These are phyloP conservation scores for Pachydiplax longipennis DNA, from an alignment of 2,888 invertebrate species.

Conservation along the genomic window DNA sequence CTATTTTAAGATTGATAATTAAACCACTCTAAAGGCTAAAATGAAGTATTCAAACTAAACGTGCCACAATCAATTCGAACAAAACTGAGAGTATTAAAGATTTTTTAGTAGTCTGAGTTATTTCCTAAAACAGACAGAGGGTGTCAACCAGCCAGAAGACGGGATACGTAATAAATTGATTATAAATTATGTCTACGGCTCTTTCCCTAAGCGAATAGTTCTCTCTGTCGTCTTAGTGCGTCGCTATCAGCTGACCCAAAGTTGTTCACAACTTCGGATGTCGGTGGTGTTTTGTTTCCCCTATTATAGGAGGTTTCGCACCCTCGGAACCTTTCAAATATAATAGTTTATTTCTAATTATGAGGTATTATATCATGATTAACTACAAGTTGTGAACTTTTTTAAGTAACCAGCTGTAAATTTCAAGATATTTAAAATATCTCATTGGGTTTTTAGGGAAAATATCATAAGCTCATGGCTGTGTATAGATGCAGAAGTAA, in stretches of 20 bases:
- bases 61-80: background rate
- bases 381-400: too few relatives aligned
- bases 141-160: background rate
- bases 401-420: too few relatives aligned
- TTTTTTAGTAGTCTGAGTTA: background rate
- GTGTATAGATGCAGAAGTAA: too few relatives aligned
- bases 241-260: slow-evolving; percentile 24
- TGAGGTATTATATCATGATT: too few relatives aligned
- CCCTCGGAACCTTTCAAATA: too few relatives aligned
- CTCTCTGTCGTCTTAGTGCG: background rate
- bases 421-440: too few relatives aligned
- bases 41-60: background rate
- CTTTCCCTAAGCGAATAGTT: background rate
- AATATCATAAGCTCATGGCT: too few relatives aligned
- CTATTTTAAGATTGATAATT: too few relatives aligned
- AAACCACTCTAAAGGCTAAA: background rate
- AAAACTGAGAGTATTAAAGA: background rate
- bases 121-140: background rate
- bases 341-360: too few relatives aligned
- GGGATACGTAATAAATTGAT: background rate
- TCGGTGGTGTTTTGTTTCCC: background rate
- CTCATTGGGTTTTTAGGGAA: too few relatives aligned
- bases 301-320: too few relatives aligned
- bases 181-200: background rate
- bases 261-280: background rate